Conservation (phyloP, 2,797 vertebrate genomes). For the Etheostoma perlongum region DNA sequence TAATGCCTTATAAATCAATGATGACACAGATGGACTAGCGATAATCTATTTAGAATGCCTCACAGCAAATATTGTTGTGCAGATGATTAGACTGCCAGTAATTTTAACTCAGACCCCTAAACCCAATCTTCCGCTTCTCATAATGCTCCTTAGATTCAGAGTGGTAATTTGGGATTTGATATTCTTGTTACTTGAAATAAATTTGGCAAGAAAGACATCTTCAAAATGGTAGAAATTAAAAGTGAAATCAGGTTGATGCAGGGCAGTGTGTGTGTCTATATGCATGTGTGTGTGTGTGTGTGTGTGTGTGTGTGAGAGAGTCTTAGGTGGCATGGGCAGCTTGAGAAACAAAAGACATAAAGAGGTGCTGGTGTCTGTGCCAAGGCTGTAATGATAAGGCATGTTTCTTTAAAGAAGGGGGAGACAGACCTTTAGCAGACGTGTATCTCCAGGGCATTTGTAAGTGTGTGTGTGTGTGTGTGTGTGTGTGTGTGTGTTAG, state of each 20-base stretch:
- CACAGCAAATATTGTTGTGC: constrained; percentile 99
- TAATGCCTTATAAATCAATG: constrained; percentile 99
- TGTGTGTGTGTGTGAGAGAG: constrained; percentile 43
- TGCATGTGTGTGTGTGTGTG: constrained; percentile 20
- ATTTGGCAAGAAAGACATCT: constrained; percentile 42
- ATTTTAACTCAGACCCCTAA: constrained; percentile 88
- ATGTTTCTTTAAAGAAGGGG: constrained; percentile 89
- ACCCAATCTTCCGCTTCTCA: constrained; percentile 74
- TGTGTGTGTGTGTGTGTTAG: constrained; percentile 46
- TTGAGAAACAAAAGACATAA: constrained; percentile 90
- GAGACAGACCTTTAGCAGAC: constrained; percentile 90
- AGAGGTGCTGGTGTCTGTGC: constrained; percentile 86
- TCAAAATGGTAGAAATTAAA: constrained; percentile 37
- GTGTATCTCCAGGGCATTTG: constrained; percentile 89
- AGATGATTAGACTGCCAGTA: constrained; percentile 98
- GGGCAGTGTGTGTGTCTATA: not conserved
- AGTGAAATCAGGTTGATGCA: constrained; percentile 48
- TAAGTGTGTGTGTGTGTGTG: constrained; percentile 32
- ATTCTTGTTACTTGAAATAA: constrained; percentile 60
- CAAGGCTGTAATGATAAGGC: constrained; percentile 94
- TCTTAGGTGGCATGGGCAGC: constrained; percentile 84
- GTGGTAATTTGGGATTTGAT: constrained; percentile 58
- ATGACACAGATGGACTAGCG: constrained; percentile 99
- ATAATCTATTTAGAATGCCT: constrained; percentile 99
- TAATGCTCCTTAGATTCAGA: constrained; percentile 67